These are phyloP conservation scores for Carterocephalus palaemon DNA, from an alignment of 2,888 invertebrate species.

Conservation along the genomic window DNA sequence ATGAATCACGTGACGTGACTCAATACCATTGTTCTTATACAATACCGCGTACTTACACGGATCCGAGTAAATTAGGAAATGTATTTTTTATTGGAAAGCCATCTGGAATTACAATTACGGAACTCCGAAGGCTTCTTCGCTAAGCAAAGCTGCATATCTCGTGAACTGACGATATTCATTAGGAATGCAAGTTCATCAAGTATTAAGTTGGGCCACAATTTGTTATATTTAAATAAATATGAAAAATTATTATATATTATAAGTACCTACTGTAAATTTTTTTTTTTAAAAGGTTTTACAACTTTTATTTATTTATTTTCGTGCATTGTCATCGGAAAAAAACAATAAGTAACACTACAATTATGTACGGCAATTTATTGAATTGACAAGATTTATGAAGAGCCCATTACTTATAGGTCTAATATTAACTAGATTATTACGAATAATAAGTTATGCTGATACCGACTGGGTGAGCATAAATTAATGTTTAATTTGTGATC, in stretches of 20 bases:
- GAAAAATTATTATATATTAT: not conserved
- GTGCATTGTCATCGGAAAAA: not conserved
- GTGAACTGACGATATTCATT: too few relatives aligned
- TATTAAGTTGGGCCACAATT: too few relatives aligned
- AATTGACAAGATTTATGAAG: too few relatives aligned
- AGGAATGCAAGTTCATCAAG: too few relatives aligned
- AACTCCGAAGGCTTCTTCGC: slow-evolving; percentile 1
- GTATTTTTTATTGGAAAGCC: slow-evolving; percentile 73
- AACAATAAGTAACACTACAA: too few relatives aligned
- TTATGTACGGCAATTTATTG: too few relatives aligned
- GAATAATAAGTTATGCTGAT: too few relatives aligned
- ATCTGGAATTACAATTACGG: slow-evolving; percentile 66
- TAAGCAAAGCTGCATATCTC: not conserved
- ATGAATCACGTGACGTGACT: slow-evolving; percentile 73
- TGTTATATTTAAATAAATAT: too few relatives aligned
- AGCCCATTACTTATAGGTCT: too few relatives aligned
- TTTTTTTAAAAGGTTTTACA: not conserved
- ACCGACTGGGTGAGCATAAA: too few relatives aligned
- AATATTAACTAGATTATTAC: too few relatives aligned
- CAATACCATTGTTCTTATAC: slow-evolving; percentile 70
- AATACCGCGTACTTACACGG: slow-evolving; percentile 54
- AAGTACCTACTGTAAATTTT: not conserved
- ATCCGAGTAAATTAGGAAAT: slow-evolving; percentile 74
- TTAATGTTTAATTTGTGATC: too few relatives aligned
- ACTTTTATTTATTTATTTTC: slow-evolving; percentile 8